Percentiles rank a stretch among this genome's conserved stretches.
These are phyloP conservation scores for Ophraella communa DNA, from an alignment of 2,888 invertebrate genomes.

Conservation along the genomic window DNA sequence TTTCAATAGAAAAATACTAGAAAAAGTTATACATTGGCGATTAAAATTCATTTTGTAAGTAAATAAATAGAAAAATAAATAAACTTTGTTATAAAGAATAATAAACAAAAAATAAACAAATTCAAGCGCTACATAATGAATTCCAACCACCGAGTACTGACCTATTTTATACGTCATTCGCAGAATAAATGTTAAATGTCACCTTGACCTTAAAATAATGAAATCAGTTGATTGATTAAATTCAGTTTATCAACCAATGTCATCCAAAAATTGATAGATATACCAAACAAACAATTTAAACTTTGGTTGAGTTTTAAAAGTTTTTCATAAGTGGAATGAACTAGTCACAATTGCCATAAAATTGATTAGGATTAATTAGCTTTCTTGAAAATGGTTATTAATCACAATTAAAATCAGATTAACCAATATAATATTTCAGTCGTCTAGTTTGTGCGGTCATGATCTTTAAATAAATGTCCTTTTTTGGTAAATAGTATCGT, in stretches of 20 bases:
- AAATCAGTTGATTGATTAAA: conserved; percentile 13
- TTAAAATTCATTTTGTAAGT: no score
- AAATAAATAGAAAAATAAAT: no score
- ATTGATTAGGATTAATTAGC: background rate
- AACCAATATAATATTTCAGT: background rate
- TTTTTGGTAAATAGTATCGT: no score
- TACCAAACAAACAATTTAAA: background rate
- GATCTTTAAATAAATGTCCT: background rate
- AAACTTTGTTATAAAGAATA: background rate
- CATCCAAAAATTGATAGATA: background rate
- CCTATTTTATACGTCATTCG: conserved; percentile 30
- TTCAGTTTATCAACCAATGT: background rate
- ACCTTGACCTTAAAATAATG: conserved; percentile 27
- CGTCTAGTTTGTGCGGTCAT: background rate
- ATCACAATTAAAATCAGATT: background rate
- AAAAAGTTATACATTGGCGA: no score
- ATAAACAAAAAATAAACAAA: conserved; percentile 12
- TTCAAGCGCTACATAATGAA: conserved; percentile 25
- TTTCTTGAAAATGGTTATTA: background rate
- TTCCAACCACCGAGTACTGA: conserved; percentile 30
- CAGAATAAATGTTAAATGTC: conserved; percentile 26
- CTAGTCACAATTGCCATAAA: background rate
- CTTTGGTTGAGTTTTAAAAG: background rate
- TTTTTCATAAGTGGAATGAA: background rate
- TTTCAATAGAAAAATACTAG: no score